Conservation (phyloP, 2,113 vertebrate species). For the Hystrix cristata region DNA sequence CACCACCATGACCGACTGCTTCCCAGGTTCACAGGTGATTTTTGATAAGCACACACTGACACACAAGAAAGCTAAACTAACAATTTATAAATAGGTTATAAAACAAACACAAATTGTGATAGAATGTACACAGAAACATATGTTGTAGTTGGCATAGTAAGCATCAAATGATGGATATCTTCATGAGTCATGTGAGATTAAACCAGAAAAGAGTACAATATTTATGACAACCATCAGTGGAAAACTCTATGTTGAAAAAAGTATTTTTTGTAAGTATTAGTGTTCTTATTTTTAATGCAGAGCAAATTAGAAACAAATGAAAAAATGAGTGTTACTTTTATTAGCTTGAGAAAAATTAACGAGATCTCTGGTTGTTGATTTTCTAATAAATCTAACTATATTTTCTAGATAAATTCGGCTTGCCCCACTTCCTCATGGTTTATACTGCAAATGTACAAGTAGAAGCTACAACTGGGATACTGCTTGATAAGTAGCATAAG, state of each 20-base stretch:
- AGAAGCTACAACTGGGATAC: slow-evolving; percentile 79
- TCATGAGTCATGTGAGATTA: slow-evolving; percentile 1
- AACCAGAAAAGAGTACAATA: slow-evolving; percentile 56
- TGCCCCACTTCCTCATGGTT: slow-evolving; percentile 3
- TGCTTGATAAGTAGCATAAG: slow-evolving; percentile 86
- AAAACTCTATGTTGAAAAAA: slow-evolving; percentile 1
- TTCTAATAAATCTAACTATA: slow-evolving; percentile 51
- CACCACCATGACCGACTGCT: neutral
- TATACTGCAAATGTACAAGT: slow-evolving; percentile 77
- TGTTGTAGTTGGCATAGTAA: neutral
- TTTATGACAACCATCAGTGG: neutral
- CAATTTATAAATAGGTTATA: neutral
- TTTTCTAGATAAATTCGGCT: slow-evolving; percentile 58
- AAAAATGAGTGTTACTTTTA: slow-evolving; percentile 51
- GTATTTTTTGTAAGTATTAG: neutral
- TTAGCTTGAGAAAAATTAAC: slow-evolving; percentile 59
- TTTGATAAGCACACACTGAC: neutral
- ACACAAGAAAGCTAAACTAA: neutral
- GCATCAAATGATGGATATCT: neutral
- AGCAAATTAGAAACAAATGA: slow-evolving; percentile 12
- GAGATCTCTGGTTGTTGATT: neutral
- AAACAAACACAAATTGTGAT: neutral
- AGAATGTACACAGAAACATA: neutral
- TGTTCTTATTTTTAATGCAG: slow-evolving; percentile 29
- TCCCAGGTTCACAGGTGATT: neutral